Evolutionary conservation across 2,888 invertebrate genomes (phyloP).

Genomic region (Xanthia togata): DNA sequence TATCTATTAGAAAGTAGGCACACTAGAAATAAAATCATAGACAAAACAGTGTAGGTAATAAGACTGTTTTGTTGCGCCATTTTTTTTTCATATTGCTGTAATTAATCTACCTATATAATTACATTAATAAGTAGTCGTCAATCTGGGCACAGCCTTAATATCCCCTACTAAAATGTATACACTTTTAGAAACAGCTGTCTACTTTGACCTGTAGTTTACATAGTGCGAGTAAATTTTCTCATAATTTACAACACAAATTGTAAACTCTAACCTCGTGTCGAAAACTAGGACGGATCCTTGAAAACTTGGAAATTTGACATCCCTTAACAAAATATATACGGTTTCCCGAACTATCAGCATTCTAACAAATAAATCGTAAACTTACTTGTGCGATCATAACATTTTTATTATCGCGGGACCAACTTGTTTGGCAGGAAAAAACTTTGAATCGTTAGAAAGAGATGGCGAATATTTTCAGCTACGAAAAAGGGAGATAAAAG

Average conservation of each 20-base stretch:
- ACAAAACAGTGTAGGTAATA: background rate
- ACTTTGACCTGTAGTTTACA: slow-evolving; percentile 2
- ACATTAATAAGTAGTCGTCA: background rate
- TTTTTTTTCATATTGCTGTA: background rate
- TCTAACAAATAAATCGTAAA: slow-evolving; percentile 86
- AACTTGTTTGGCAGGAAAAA: slow-evolving; percentile 72
- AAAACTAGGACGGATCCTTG: slow-evolving; percentile 53
- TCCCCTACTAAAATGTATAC: background rate
- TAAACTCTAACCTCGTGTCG: slow-evolving; percentile 10
- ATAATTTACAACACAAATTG: slow-evolving; percentile 23
- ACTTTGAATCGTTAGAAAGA: slow-evolving; percentile 67
- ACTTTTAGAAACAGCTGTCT: slow-evolving; percentile 2
- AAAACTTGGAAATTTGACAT: slow-evolving; percentile 54
- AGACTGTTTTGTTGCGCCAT: background rate
- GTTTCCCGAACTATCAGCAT: slow-evolving; percentile 75
- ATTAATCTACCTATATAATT: background rate
- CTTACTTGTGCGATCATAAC: slow-evolving; percentile 82
- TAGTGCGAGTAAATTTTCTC: slow-evolving; percentile 21
- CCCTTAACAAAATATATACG: slow-evolving; percentile 65
- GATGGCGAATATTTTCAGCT: slow-evolving; percentile 42
- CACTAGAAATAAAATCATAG: background rate
- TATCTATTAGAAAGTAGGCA: background rate
- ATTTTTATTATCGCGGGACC: slow-evolving; percentile 82
- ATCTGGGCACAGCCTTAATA: background rate
- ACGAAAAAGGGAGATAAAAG: slow-evolving; percentile 41